Evolutionary conservation across 1,140 invertebrate genomes (phyloP).

Genomic region (Andricus grossulariae): DNA sequence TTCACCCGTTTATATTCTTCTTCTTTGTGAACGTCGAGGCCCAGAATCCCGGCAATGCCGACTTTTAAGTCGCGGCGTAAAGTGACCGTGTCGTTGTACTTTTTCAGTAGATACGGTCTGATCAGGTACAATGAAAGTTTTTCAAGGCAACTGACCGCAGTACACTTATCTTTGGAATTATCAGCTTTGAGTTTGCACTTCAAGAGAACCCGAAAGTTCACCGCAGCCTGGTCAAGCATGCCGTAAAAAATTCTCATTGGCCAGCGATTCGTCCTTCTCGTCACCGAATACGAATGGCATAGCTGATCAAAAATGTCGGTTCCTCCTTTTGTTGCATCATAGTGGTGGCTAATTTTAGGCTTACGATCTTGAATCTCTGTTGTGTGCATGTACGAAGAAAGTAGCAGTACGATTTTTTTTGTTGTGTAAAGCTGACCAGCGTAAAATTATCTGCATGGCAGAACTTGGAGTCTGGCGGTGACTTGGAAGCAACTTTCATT

Average conservation of each 20-base stretch:
- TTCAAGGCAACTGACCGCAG: conserved; percentile 16
- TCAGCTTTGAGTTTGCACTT: not conserved
- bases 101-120: not conserved
- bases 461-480: conserved; percentile 25
- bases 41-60: not conserved
- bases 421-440: conserved; percentile 17
- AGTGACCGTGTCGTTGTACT: not conserved
- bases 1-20: not conserved
- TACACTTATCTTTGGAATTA: conserved; percentile 11
- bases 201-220: not conserved
- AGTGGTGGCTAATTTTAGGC: conserved; percentile 24
- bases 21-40: not conserved
- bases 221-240: conserved; percentile 7
- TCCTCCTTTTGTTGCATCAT: not conserved
- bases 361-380: not conserved
- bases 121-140: conserved; percentile 22
- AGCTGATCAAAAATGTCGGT: conserved; percentile 24
- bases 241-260: conserved; percentile 3
- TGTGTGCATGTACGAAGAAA: conserved; percentile 4
- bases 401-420: conserved; percentile 4
- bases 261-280: not conserved
- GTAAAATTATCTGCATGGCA: conserved; percentile 18
- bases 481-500: conserved; percentile 27
- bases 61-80: not conserved
- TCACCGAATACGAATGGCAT: conserved; percentile 21